Conservation (phyloP, 2,888 invertebrate genomes). For the Ferrisia virgata region DNA sequence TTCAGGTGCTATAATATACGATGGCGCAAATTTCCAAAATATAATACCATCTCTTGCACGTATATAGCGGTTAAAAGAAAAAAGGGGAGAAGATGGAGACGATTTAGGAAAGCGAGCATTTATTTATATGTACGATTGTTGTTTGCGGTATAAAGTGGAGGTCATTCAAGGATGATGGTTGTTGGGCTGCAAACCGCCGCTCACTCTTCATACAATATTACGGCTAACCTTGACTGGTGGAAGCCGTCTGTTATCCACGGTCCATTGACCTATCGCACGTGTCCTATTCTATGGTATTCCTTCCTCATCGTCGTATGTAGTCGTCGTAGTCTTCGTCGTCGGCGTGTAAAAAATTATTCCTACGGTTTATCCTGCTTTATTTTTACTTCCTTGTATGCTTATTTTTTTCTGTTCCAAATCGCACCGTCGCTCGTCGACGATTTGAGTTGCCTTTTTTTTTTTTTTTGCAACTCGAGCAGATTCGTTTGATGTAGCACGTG, state of each 20-base stretch:
- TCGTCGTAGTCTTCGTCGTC: slow-evolving; percentile 22
- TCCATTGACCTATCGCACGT: slow-evolving; percentile 46
- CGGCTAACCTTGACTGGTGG: slow-evolving; percentile 44
- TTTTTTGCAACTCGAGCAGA: not conserved
- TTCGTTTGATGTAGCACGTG: not conserved
- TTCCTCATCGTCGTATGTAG: slow-evolving; percentile 31
- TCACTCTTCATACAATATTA: not conserved
- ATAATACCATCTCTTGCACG: not conserved
- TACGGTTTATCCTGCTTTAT: not conserved
- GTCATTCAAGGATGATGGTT: slow-evolving; percentile 43
- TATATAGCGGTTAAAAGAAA: not conserved
- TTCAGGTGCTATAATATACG: too few species aligned
- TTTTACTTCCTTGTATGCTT: not conserved
- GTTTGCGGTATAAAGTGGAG: slow-evolving; percentile 44
- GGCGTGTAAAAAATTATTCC: slow-evolving; percentile 21
- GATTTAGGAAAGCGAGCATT: not conserved
- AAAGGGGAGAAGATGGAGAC: not conserved
- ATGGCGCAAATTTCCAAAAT: not conserved
- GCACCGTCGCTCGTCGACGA: too few species aligned
- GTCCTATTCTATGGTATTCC: slow-evolving; percentile 34
- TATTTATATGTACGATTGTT: not conserved
- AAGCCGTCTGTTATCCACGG: slow-evolving; percentile 45
- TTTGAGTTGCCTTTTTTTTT: too few species aligned
- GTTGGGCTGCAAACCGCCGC: slow-evolving; percentile 37
- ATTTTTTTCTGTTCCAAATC: not conserved